Percentiles rank a stretch among this genome's conserved stretches.
These are phyloP conservation scores for Anthophora plumipes DNA, from an alignment of 2,888 invertebrate species.

Conservation along the genomic window DNA sequence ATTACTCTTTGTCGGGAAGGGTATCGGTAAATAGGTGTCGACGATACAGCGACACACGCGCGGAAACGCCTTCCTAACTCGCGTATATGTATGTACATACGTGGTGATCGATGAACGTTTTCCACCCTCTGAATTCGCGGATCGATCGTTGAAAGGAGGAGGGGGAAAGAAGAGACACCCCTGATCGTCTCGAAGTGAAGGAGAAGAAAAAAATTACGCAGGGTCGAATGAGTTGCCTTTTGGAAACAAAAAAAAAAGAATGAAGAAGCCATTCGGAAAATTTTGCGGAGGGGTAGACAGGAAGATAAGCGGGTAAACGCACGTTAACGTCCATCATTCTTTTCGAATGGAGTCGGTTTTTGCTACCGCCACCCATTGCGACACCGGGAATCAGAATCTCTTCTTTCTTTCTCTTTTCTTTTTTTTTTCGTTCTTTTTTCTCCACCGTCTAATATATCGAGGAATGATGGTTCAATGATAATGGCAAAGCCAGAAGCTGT, in stretches of 20 bases:
- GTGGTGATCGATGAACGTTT: conserved; percentile 59
- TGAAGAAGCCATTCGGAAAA: background rate
- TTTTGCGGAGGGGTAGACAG: background rate
- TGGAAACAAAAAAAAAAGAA: background rate
- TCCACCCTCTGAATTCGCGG: background rate
- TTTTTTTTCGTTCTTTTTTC: too few species aligned
- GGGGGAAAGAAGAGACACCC: background rate
- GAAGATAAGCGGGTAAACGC: conserved; percentile 23
- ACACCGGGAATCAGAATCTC: background rate
- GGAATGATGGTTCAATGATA: background rate
- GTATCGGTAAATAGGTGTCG: conserved; percentile 58
- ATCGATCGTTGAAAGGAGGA: background rate
- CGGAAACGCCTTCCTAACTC: conserved; percentile 51
- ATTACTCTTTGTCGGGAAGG: conserved; percentile 58
- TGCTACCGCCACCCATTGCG: background rate
- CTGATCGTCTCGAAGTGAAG: background rate
- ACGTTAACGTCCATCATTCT: conserved; percentile 23
- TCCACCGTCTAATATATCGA: background rate
- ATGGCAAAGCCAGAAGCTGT: background rate
- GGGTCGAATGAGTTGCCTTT: background rate
- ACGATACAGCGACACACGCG: conserved; percentile 46
- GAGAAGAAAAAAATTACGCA: background rate
- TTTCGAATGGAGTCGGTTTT: background rate
- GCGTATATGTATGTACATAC: background rate
- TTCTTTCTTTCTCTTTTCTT: background rate